Conservation (phyloP, 2,797 vertebrate species). For the Sebastiscus tertius region DNA sequence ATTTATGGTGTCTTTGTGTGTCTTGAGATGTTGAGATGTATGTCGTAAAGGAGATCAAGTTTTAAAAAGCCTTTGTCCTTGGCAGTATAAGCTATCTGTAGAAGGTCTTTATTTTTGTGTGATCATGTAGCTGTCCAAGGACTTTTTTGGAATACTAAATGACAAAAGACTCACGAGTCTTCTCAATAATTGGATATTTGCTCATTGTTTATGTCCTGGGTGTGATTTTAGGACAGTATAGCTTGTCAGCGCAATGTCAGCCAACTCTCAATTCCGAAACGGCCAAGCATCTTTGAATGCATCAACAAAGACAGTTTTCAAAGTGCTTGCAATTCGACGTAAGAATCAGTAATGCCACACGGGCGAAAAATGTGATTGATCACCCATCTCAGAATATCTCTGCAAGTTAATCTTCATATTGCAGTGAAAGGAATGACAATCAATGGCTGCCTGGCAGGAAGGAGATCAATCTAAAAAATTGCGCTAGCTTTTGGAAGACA, state of each 20-base stretch:
- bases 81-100: background rate
- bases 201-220: background rate
- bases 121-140: background rate
- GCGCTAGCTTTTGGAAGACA: constrained; percentile 4
- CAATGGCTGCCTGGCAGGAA: constrained; percentile 14
- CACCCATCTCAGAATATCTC: constrained; percentile 11
- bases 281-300: background rate
- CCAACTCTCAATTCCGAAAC: constrained; percentile 2
- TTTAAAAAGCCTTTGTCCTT: background rate
- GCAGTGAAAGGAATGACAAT: constrained; percentile 25
- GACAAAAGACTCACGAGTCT: background rate
- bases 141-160: background rate
- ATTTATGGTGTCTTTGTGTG: background rate
- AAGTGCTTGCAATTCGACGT: background rate
- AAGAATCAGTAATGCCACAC: background rate
- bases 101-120: background rate
- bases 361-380: constrained; percentile 9
- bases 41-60: background rate
- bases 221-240: constrained; percentile 6
- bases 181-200: background rate
- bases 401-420: constrained; percentile 26
- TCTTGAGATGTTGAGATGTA: background rate
- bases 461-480: constrained; percentile 25
- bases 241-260: constrained; percentile 1
- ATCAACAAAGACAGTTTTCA: background rate